Base-by-base conservation (phyloP, 1,140 invertebrate genomes). In the Alviniconcha marisindica region DNA sequence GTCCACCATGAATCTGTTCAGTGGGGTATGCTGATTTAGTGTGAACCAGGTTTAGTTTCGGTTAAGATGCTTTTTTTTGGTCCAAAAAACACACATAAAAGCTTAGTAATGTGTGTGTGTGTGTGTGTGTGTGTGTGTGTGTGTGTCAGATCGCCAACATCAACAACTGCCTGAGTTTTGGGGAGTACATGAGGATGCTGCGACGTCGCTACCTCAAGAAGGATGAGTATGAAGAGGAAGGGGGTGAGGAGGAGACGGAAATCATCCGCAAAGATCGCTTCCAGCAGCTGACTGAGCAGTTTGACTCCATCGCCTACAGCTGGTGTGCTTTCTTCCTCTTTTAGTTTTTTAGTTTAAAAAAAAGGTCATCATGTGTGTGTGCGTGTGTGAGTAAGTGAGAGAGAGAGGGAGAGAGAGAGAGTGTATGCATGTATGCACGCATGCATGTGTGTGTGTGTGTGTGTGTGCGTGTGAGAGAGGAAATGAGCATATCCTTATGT, bases 91-190 rank as follows among this genome's bases (percentile, higher is more conserved):
- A n/a, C 12, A 54, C 51, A 54, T 54, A 54, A 54, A 12, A 24
- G n/a, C n/a, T n/a, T n/a, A n/a, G n/a, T n/a, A n/a, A n/a, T n/a
- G n/a, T n/a, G n/a, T n/a, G n/a, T n/a, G 12, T 54, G 51, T 14
- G 12, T 12, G 51, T 54, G 10, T n/a, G 42, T 10, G n/a, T 73
- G 38, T 24, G n/a, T 7, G 76, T 79, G 14, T 81, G 0, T 83
- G 21, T 21, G 54, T 85, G 76, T 18, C 86, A 93, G 92, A 98
- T 98, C 84, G 97, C 97, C 0, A 96, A 97, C 84, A 95, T 97
- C 21, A 98, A 99, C 94, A 98, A 98, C 93, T 98, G 97, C 91
- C 93, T 97, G 82, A 96, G 97, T 90, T 96, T 98, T 94, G 95
- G 96, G 40, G 96, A 98, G 87, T 94, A 98, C 81, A 96, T 97